Evolutionary conservation across 1,140 invertebrate species (phyloP), one percentile per base, ranked within the genome.

Genomic region (Ips nitidus): DNA sequence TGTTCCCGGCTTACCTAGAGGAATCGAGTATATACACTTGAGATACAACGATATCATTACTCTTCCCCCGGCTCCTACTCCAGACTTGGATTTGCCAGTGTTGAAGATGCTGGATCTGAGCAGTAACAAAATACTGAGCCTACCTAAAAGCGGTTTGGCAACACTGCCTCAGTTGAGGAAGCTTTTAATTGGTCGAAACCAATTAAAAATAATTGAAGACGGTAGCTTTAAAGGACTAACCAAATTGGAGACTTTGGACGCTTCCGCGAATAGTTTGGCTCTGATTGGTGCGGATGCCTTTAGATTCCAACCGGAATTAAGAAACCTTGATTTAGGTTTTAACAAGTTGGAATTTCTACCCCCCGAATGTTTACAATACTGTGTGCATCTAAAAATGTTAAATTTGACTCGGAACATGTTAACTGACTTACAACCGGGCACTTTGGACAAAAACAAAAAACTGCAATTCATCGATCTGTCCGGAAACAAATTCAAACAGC

Each of bases 381-480:
- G 89, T 70, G 75, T 79, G 4, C 82, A 84, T 65, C 77, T 94
- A 40, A 86, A 87, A 65, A 83, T 82, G 66, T 74, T 95, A 5
- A 91, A 94, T 80, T 77, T 95, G 1, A 92, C 90, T 62, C 86
- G 87, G 71, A 96, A 95, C 78, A 87, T 88, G 74, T 80, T 95
- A 39, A 86, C 86, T 39, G 88, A 86, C 76, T 86, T 93, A 69
- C 84, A 85, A 1, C 84, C 86, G 2, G 83, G 83, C 1, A 85
- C 86, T 8, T 88, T 94, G 39, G 83, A 85, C 38, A 87, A 84
- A 71, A 87, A 88, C 7, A 86, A 88, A 69, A 85, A 90, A 52
- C 81, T 95, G 63, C 85, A 90, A 80, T 86, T 87, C 71, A 75
- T 95, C 2, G 89, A 92, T 78, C 84, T 92, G 57, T 92, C 93